Percentiles rank a stretch among this genome's conserved stretches.
Evolutionary conservation across 2,797 vertebrate species (phyloP).

Genomic region (Lagocephalus sceleratus): DNA sequence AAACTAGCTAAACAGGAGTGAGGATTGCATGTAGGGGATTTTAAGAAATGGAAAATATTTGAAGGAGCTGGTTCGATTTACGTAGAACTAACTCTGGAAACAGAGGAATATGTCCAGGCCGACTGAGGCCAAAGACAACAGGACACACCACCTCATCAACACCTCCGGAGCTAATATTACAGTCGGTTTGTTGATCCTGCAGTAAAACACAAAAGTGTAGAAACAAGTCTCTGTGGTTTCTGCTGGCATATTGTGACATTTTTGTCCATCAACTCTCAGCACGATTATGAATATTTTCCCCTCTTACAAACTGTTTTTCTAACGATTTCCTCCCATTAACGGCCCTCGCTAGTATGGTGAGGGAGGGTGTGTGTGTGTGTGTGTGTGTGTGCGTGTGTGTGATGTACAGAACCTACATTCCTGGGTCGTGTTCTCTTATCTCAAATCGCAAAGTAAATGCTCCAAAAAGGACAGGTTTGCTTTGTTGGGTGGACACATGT

Average conservation of each 20-base stretch:
- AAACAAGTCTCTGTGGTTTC: neutral
- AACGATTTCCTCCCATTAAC: conserved; percentile 1
- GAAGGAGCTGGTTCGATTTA: neutral
- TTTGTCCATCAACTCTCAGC: conserved; percentile 4
- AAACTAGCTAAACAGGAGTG: neutral
- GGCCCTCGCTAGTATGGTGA: conserved; percentile 2
- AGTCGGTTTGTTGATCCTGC: neutral
- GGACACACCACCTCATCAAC: no score
- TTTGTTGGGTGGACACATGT: conserved; percentile 27
- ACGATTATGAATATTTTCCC: neutral
- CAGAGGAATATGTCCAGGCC: neutral
- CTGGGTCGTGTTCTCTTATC: conserved; percentile 29
- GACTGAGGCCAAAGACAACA: no score
- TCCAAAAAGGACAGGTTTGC: conserved; percentile 38
- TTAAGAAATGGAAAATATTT: neutral
- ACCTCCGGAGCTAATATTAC: no score
- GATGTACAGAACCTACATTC: conserved; percentile 9
- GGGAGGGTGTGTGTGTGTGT: neutral
- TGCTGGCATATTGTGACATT: neutral
- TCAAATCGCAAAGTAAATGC: conserved; percentile 48
- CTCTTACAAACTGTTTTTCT: neutral
- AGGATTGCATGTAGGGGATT: neutral
- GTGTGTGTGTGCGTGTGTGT: conserved; percentile 12
- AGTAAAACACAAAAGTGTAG: neutral
- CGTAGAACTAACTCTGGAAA: neutral